phyloP scores from a whole-genome alignment of 1,140 invertebrate species.

The Apocrypta bakeri region DNA sequence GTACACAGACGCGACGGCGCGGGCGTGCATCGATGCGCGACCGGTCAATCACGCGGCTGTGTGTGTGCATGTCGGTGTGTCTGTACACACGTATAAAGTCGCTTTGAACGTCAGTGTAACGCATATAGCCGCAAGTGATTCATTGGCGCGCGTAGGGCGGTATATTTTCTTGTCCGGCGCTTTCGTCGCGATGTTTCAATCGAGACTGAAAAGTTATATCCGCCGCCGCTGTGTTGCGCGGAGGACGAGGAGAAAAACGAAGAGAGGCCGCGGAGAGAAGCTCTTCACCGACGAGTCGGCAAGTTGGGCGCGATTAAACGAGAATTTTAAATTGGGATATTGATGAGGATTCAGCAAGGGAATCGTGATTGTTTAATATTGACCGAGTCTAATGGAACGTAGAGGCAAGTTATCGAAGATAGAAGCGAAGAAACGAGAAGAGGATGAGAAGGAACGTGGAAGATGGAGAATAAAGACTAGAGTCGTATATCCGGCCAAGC shows the following conservation, averaged over 20 bases:
- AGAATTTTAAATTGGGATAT: conserved; percentile 52
- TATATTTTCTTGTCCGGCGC: conserved; percentile 39
- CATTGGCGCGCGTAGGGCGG: conserved; percentile 27
- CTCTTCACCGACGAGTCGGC: neutral
- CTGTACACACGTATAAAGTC: too few species aligned
- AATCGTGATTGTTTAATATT: conserved; percentile 52
- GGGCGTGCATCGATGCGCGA: conserved; percentile 6
- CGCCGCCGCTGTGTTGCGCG: neutral
- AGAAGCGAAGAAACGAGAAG: neutral
- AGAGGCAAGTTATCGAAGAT: neutral
- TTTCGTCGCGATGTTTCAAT: conserved; percentile 49
- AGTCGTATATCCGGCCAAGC: neutral
- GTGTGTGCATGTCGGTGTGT: neutral
- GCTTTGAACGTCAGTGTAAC: neutral
- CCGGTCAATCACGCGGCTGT: neutral
- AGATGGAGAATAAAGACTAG: conserved; percentile 22
- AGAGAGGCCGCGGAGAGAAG: neutral
- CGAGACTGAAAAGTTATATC: conserved; percentile 37
- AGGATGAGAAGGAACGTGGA: neutral
- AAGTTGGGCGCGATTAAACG: conserved; percentile 41
- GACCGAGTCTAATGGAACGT: conserved; percentile 50
- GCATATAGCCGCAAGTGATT: conserved; percentile 40
- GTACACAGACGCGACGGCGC: neutral
- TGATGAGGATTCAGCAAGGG: conserved; percentile 34
- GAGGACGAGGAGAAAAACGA: neutral